Conservation (phyloP, 2,797 vertebrate species). For the Microhierax caerulescens region DNA sequence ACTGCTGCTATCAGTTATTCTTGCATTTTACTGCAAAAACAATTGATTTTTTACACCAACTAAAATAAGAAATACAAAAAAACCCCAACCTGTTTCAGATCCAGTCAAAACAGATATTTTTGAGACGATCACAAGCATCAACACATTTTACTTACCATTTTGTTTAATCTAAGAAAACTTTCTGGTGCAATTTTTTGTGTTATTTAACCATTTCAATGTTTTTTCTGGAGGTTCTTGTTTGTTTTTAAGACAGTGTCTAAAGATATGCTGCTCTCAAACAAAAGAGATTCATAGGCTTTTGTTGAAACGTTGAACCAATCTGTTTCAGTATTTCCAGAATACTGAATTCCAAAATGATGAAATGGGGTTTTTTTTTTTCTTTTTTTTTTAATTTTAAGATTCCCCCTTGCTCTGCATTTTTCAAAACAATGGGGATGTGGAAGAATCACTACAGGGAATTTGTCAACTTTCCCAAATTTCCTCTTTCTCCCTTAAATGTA, state of each 20-base stretch:
- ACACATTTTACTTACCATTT: neutral
- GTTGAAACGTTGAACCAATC: neutral
- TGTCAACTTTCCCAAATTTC: neutral
- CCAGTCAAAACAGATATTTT: neutral
- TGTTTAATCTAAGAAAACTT: neutral
- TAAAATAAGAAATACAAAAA: neutral
- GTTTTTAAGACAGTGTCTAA: neutral
- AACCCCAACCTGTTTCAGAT: neutral
- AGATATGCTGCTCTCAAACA: neutral
- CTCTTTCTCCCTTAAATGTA: neutral
- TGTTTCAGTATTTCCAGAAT: neutral
- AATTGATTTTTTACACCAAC: neutral
- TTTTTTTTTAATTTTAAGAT: neutral
- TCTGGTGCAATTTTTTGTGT: neutral
- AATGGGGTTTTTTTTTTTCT: neutral
- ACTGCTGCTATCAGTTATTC: neutral
- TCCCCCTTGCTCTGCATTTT: neutral
- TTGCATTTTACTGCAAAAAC: neutral
- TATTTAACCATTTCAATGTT: neutral
- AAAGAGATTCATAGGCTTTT: neutral
- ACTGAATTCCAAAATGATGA: neutral
- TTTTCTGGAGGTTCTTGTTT: neutral
- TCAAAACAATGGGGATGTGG: neutral
- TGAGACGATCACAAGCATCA: neutral
- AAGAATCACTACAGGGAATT: neutral